Percentiles rank a stretch among this genome's conserved stretches.
phyloP scores from a whole-genome alignment of 2,113 vertebrate species.

The Cololabis saira region DNA sequence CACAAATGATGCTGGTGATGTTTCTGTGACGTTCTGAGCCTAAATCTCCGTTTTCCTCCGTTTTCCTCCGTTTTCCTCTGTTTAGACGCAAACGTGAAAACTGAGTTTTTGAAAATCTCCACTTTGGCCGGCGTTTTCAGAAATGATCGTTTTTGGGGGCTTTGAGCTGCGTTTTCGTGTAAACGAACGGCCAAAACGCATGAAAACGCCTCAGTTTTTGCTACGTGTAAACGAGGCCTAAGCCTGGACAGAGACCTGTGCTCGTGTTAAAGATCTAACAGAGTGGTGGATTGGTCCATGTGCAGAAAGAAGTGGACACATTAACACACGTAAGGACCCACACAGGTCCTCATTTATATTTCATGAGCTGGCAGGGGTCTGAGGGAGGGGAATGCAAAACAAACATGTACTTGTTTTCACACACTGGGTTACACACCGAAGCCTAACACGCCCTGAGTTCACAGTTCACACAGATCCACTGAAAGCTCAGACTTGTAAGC shows the following conservation, averaged over 20 bases:
- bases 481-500: neutral
- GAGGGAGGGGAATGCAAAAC: slow-evolving; percentile 48
- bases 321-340: slow-evolving; percentile 18
- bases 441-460: slow-evolving; percentile 14
- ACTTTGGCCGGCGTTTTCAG: too few relatives aligned
- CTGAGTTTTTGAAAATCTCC: too few relatives aligned
- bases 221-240: too few relatives aligned
- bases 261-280: slow-evolving; percentile 47
- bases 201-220: too few relatives aligned
- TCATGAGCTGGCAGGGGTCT: slow-evolving; percentile 50
- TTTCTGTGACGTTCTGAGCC: too few relatives aligned
- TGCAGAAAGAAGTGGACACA: slow-evolving; percentile 15
- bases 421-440: slow-evolving; percentile 43
- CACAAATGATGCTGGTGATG: too few relatives aligned
- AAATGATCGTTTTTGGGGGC: too few relatives aligned
- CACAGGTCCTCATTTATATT: slow-evolving; percentile 59
- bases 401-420: slow-evolving; percentile 64
- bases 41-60: too few relatives aligned
- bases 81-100: too few relatives aligned
- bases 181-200: too few relatives aligned
- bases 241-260: slow-evolving; percentile 19
- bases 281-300: slow-evolving; percentile 39
- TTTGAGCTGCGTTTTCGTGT: too few relatives aligned
- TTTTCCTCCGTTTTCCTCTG: too few relatives aligned
- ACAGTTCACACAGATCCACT: neutral